phyloP scores from a whole-genome alignment of 2,797 vertebrate genomes.

The Decapterus maruadsi region DNA sequence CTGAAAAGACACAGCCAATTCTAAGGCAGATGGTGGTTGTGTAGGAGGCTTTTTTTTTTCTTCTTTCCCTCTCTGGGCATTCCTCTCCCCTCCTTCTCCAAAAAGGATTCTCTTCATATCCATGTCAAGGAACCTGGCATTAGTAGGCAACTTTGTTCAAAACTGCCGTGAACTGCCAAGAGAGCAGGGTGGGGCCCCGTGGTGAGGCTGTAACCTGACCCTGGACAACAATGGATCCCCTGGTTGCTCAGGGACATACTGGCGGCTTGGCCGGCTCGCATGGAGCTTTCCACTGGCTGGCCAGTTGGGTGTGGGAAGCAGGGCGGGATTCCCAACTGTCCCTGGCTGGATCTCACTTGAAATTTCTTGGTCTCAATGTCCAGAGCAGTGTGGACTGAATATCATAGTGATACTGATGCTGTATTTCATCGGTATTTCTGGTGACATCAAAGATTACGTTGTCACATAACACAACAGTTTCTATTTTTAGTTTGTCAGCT shows the following conservation, averaged over 20 bases:
- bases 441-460: constrained; percentile 16
- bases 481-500: not conserved
- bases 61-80: constrained; percentile 28
- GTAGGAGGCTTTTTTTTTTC: constrained; percentile 57
- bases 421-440: not conserved
- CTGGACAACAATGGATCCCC: constrained; percentile 90
- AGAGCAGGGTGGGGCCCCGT: constrained; percentile 93
- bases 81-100: constrained; percentile 59
- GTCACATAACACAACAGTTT: not conserved
- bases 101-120: constrained; percentile 79
- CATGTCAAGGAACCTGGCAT: constrained; percentile 87
- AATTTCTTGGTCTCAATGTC: constrained; percentile 25
- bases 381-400: constrained; percentile 15
- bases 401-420: constrained; percentile 3
- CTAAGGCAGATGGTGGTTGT: constrained; percentile 72
- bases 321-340: constrained; percentile 63
- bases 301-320: constrained; percentile 65
- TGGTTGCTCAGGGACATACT: constrained; percentile 90
- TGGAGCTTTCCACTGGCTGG: constrained; percentile 63
- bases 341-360: constrained; percentile 39
- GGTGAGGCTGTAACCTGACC: constrained; percentile 95
- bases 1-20: constrained; percentile 75
- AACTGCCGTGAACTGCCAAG: constrained; percentile 91
- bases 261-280: constrained; percentile 71
- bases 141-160: constrained; percentile 92